These are phyloP conservation scores for Gerris buenoi DNA, from an alignment of 1,140 invertebrate genomes.

Conservation along the genomic window DNA sequence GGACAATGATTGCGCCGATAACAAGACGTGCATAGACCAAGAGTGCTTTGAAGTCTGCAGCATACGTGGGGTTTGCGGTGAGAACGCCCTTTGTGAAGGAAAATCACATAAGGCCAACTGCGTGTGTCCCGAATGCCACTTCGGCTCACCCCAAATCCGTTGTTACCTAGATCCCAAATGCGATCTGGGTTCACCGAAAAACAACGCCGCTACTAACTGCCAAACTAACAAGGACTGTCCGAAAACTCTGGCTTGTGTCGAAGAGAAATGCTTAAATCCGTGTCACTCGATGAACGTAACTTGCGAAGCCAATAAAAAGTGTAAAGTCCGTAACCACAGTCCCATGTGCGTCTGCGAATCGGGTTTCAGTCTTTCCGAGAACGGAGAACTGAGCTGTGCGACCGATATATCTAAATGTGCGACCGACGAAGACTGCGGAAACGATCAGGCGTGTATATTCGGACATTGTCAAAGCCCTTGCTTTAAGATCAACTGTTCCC, in stretches of 20 bases:
- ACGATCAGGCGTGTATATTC: slow-evolving; percentile 65
- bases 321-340: slow-evolving; percentile 68
- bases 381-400: slow-evolving; percentile 66
- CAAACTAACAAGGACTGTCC: slow-evolving; percentile 51
- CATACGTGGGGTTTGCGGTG: slow-evolving; percentile 69
- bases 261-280: slow-evolving; percentile 60
- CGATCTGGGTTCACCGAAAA: slow-evolving; percentile 23
- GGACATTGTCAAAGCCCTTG: slow-evolving; percentile 75
- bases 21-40: slow-evolving; percentile 75
- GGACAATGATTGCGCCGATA: slow-evolving; percentile 76
- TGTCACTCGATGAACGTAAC: slow-evolving; percentile 41
- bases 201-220: slow-evolving; percentile 12
- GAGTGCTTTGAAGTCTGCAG: slow-evolving; percentile 79
- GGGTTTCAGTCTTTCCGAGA: slow-evolving; percentile 70
- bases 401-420: slow-evolving; percentile 61
- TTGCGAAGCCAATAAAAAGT: slow-evolving; percentile 66
- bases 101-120: slow-evolving; percentile 67
- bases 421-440: slow-evolving; percentile 65
- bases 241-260: slow-evolving; percentile 55
- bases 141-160: slow-evolving; percentile 56
- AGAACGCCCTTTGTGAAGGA: slow-evolving; percentile 71
- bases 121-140: slow-evolving; percentile 71
- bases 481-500: slow-evolving; percentile 46
- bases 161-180: slow-evolving; percentile 65
- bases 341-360: slow-evolving; percentile 76